Conservation (phyloP, 2,797 vertebrate species). For the Sebastes baramenuke region DNA sequence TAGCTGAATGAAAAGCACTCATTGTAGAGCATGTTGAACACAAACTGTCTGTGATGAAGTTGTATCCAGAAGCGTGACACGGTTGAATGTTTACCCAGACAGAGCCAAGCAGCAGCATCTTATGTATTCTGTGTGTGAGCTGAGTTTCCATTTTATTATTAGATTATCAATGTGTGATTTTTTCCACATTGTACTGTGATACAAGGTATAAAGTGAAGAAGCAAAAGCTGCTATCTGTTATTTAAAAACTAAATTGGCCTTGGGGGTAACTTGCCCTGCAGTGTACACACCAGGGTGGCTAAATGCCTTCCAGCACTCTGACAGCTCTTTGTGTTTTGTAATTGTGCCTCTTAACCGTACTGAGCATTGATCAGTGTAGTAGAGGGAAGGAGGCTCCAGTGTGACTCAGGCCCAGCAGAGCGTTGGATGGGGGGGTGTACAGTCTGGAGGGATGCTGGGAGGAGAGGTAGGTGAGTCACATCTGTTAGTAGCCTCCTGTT, state of each 20-base stretch:
- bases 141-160: not conserved
- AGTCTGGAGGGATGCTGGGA: not conserved
- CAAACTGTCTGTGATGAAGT: not conserved
- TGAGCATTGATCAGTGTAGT: slow-evolving; percentile 27
- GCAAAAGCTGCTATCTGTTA: not conserved
- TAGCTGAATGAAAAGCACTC: slow-evolving; percentile 3
- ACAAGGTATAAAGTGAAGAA: not conserved
- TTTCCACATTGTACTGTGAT: not conserved
- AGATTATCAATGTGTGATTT: not conserved
- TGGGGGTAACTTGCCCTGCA: not conserved
- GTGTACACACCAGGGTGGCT: not conserved
- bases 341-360: slow-evolving; percentile 11
- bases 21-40: not conserved
- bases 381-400: not conserved
- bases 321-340: slow-evolving; percentile 24
- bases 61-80: too few species aligned
- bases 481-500: not conserved
- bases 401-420: not conserved
- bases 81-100: too few species aligned
- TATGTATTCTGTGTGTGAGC: too few species aligned
- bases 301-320: slow-evolving; percentile 21
- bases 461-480: not conserved
- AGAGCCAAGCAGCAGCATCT: too few species aligned
- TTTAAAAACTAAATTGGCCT: not conserved
- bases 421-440: not conserved